Percentiles rank a stretch among this genome's conserved stretches.
Conservation (phyloP, 2,113 vertebrate species). For the Prolemur simus region DNA sequence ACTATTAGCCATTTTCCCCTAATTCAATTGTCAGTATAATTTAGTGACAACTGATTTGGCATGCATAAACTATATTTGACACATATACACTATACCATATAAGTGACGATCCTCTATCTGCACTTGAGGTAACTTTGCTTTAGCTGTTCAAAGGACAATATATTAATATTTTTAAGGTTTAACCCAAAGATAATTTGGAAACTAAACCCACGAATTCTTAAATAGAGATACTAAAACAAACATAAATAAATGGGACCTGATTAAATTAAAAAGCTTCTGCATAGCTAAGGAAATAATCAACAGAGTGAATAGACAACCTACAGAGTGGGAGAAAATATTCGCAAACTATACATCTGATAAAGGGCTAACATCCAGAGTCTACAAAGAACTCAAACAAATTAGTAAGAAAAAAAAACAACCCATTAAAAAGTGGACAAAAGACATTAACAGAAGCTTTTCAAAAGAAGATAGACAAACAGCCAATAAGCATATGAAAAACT, state of each 20-base stretch:
- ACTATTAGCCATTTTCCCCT: conserved; percentile 73
- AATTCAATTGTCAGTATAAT: conserved; percentile 74
- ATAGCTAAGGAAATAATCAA: too few species aligned
- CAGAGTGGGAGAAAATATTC: too few species aligned
- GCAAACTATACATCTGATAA: too few species aligned
- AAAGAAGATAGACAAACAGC: too few species aligned
- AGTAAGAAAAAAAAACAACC: too few species aligned
- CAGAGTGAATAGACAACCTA: too few species aligned
- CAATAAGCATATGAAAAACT: too few species aligned
- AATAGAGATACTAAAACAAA: conserved; percentile 14
- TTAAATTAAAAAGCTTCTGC: too few species aligned
- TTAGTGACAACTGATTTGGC: conserved; percentile 78
- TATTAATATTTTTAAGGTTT: conserved; percentile 10
- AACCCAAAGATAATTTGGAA: not conserved
- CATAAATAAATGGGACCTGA: not conserved
- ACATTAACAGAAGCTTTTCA: too few species aligned
- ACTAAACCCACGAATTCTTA: conserved; percentile 4
- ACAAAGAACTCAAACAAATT: too few species aligned
- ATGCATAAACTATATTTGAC: conserved; percentile 69
- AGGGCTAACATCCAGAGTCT: too few species aligned
- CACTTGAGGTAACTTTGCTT: not conserved
- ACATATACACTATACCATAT: conserved; percentile 53
- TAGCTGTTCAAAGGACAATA: not conserved
- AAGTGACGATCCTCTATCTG: not conserved
- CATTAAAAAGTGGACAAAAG: too few species aligned